Conservation (phyloP, 1,140 invertebrate genomes). For the Meteorus sp. region DNA sequence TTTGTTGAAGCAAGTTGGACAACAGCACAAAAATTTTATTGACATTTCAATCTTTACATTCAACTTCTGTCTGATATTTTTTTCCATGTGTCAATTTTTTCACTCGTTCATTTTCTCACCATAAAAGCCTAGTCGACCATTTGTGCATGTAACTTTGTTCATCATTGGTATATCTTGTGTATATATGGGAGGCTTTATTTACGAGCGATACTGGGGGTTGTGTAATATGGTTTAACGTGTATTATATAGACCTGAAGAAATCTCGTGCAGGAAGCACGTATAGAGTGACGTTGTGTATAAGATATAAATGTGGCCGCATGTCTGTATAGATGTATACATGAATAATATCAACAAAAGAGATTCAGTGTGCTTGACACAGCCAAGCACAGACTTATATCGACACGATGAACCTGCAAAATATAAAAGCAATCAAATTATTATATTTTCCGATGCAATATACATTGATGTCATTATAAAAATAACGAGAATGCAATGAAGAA, state of each 20-base stretch:
- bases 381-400: conserved; percentile 16
- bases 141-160: neutral
- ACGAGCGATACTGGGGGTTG: neutral
- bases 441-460: neutral
- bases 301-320: too few relatives aligned
- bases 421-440: neutral
- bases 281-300: too few relatives aligned
- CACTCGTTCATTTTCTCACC: neutral
- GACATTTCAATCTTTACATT: too few relatives aligned
- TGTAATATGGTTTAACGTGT: too few relatives aligned
- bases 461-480: too few relatives aligned
- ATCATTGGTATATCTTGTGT: neutral
- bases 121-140: neutral
- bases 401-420: neutral
- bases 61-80: neutral
- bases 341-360: conserved; percentile 2
- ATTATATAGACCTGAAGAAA: too few relatives aligned
- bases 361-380: conserved; percentile 10
- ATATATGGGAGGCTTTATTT: neutral
- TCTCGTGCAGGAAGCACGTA: neutral
- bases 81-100: neutral
- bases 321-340: neutral
- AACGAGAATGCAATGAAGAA: too few relatives aligned
- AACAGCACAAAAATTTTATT: too few relatives aligned
- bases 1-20: too few relatives aligned